Percentiles rank a stretch among this genome's conserved stretches.
Conservation (phyloP, 2,797 vertebrate genomes). For the Acanthurus lineatus region DNA sequence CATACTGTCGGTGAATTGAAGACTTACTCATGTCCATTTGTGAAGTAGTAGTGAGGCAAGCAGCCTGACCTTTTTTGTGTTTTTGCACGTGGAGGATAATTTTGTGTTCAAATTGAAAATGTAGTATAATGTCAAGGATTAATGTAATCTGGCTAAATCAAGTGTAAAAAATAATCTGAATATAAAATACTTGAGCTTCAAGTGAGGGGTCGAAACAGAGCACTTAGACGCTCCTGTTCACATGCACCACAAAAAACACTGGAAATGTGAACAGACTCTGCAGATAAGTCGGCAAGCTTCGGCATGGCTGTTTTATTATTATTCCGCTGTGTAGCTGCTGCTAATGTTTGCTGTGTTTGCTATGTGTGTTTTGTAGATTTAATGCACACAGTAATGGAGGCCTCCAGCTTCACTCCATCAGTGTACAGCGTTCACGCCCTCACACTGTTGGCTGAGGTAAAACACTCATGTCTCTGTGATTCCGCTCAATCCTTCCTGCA, state of each 20-base stretch:
- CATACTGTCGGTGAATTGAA: not conserved
- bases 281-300: slow-evolving; percentile 1
- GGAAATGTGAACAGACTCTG: slow-evolving; percentile 5
- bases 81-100: not conserved
- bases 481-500: slow-evolving; percentile 1
- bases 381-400: slow-evolving; percentile 96
- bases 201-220: too few species aligned
- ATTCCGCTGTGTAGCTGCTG: slow-evolving; percentile 26
- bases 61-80: slow-evolving; percentile 3
- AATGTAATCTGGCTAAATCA: slow-evolving; percentile 28
- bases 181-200: not conserved
- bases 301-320: slow-evolving; percentile 32
- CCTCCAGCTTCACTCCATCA: slow-evolving; percentile 96
- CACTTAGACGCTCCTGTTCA: not conserved
- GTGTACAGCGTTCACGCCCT: slow-evolving; percentile 98
- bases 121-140: slow-evolving; percentile 20
- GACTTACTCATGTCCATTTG: not conserved
- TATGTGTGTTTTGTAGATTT: slow-evolving; percentile 89
- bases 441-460: slow-evolving; percentile 98
- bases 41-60: not conserved
- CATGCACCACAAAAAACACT: not conserved
- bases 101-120: slow-evolving; percentile 14
- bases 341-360: slow-evolving; percentile 50
- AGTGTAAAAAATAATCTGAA: slow-evolving; percentile 17
- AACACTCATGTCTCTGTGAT: slow-evolving; percentile 39